phyloP scores from a whole-genome alignment of 1,140 invertebrate species.

The Penaeus chinensis region DNA sequence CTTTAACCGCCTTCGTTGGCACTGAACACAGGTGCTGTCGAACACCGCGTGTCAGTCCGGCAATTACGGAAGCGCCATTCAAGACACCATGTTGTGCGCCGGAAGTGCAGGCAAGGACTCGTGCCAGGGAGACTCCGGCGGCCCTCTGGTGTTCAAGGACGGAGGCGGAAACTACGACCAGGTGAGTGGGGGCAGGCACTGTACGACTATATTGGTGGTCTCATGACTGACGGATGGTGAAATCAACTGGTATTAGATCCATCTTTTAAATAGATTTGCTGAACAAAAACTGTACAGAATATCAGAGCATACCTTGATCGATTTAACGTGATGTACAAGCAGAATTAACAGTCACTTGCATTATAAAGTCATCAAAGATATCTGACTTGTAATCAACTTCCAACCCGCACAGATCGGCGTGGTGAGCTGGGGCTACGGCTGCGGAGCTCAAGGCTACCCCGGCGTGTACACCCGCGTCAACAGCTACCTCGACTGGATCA shows the following conservation, averaged over 20 bases:
- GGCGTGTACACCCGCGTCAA: slow-evolving; percentile 69
- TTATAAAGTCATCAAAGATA: no score
- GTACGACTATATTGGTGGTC: no score
- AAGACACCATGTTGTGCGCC: slow-evolving; percentile 35
- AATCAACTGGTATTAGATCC: no score
- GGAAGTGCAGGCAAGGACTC: slow-evolving; percentile 26
- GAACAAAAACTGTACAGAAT: no score
- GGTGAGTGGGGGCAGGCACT: neutral
- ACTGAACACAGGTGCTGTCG: slow-evolving; percentile 9
- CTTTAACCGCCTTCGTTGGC: neutral
- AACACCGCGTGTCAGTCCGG: slow-evolving; percentile 40
- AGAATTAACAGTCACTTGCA: no score
- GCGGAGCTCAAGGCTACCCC: slow-evolving; percentile 60
- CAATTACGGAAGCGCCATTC: slow-evolving; percentile 5
- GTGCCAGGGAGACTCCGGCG: slow-evolving; percentile 51
- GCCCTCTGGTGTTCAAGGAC: slow-evolving; percentile 43
- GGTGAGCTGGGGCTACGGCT: neutral
- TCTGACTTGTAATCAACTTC: no score
- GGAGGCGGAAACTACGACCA: slow-evolving; percentile 32
- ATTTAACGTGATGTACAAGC: no score
- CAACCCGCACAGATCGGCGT: no score
- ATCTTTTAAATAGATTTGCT: no score
- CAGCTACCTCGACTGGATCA: slow-evolving; percentile 67
- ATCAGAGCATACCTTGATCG: no score
- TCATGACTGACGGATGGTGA: no score